phyloP scores from a whole-genome alignment of 2,888 invertebrate genomes.

The Ischnus inquisitorius region DNA sequence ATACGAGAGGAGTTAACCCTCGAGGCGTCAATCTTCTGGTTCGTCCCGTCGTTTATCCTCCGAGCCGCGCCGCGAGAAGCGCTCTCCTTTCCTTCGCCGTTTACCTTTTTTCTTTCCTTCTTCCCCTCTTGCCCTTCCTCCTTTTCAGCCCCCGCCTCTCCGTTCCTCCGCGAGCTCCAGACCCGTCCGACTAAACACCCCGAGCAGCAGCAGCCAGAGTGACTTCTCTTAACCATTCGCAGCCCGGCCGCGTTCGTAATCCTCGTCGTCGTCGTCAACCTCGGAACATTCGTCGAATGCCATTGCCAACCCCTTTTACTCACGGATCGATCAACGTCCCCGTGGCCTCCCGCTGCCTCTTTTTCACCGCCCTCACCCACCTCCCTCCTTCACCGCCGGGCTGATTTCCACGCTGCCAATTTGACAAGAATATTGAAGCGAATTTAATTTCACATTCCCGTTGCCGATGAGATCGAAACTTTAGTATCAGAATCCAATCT shows the following conservation, averaged over 20 bases:
- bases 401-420: constrained; percentile 64
- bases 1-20: constrained; percentile 52
- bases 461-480: constrained; percentile 64
- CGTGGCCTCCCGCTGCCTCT: constrained; percentile 17
- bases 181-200: constrained; percentile 52
- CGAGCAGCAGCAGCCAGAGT: constrained; percentile 25
- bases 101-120: constrained; percentile 55
- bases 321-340: constrained; percentile 66
- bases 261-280: constrained; percentile 55
- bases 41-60: constrained; percentile 43
- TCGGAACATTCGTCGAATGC: constrained; percentile 55
- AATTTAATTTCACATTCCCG: constrained; percentile 71
- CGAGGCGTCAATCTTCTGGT: constrained; percentile 58
- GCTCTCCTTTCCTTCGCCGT: constrained; percentile 40
- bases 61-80: constrained; percentile 7
- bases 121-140: constrained; percentile 10
- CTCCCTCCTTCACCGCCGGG: constrained; percentile 10
- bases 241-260: constrained; percentile 20
- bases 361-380: constrained; percentile 3
- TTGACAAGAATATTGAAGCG: constrained; percentile 69
- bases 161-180: too few relatives aligned
- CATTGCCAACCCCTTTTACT: constrained; percentile 57
- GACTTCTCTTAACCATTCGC: constrained; percentile 40
- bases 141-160: constrained; percentile 30
- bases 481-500: constrained; percentile 72